Conservation (phyloP, 2,888 invertebrate species). For the Erannis defoliaria region DNA sequence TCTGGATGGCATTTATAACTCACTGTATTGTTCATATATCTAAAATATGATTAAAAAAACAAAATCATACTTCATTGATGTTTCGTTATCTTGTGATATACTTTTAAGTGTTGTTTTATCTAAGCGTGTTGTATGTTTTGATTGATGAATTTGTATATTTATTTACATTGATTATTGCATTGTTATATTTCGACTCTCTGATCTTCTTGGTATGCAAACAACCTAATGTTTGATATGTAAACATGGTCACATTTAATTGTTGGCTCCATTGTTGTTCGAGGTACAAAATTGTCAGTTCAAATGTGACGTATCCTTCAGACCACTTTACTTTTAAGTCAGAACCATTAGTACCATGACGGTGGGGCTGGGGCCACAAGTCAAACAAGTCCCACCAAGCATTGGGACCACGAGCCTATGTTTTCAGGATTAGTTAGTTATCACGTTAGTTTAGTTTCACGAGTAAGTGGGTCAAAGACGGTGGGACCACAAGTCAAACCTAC, state of each 20-base stretch:
- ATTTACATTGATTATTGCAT: conserved; percentile 68
- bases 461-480: too few relatives aligned
- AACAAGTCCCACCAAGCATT: too few relatives aligned
- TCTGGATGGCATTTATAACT: conserved; percentile 65
- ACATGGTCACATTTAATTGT: conserved; percentile 52
- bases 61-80: conserved; percentile 64
- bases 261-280: conserved; percentile 58
- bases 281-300: conserved; percentile 47
- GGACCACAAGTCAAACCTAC: too few relatives aligned
- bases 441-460: too few relatives aligned
- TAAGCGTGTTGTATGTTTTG: conserved; percentile 50
- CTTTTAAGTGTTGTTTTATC: conserved; percentile 45
- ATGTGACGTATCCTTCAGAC: conserved; percentile 3
- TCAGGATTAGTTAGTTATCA: too few relatives aligned
- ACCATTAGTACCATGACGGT: not conserved
- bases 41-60: conserved; percentile 53
- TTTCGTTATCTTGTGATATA: conserved; percentile 64
- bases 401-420: too few relatives aligned
- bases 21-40: conserved; percentile 59
- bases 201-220: conserved; percentile 66
- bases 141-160: conserved; percentile 70
- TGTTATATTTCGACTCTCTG: conserved; percentile 67
- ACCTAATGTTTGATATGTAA: conserved; percentile 65
- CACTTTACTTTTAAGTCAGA: conserved; percentile 2
- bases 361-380: too few relatives aligned